A percentile compares a stretch with the other conserved stretches of the same genome.
phyloP scores from a whole-genome alignment of 1,140 invertebrate species.

The Hycleus cichorii region DNA sequence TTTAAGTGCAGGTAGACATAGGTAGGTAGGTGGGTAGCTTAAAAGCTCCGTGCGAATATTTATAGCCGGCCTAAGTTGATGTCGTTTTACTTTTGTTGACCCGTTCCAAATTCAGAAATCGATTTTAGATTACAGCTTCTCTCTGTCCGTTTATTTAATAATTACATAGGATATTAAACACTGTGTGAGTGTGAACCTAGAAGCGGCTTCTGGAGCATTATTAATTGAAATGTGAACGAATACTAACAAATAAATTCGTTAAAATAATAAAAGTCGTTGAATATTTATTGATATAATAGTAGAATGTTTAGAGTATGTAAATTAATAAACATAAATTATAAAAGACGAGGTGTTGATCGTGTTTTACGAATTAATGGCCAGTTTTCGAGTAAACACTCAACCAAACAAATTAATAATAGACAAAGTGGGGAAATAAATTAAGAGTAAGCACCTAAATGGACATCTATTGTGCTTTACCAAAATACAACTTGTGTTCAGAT shows the following conservation, averaged over 20 bases:
- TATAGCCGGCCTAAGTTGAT: neutral
- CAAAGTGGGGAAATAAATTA: conserved; percentile 1
- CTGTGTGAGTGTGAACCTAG: neutral
- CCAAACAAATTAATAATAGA: conserved; percentile 4
- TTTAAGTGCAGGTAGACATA: conserved; percentile 1
- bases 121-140: conserved; percentile 12
- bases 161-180: conserved; percentile 10
- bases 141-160: conserved; percentile 4
- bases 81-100: conserved; percentile 14
- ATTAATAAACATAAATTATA: too few relatives aligned
- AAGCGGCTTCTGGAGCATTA: neutral
- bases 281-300: too few relatives aligned
- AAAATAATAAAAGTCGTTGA: too few relatives aligned
- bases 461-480: too few relatives aligned
- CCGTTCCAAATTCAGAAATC: conserved; percentile 9
- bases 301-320: too few relatives aligned
- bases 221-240: too few relatives aligned
- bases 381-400: neutral
- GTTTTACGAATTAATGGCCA: conserved; percentile 1
- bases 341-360: neutral
- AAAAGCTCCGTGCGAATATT: conserved; percentile 12
- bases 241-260: too few relatives aligned
- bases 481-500: too few relatives aligned
- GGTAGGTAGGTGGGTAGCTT: neutral
- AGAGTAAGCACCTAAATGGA: neutral